Conservation (phyloP, 1,140 invertebrate genomes). For the Littorina saxatilis region DNA sequence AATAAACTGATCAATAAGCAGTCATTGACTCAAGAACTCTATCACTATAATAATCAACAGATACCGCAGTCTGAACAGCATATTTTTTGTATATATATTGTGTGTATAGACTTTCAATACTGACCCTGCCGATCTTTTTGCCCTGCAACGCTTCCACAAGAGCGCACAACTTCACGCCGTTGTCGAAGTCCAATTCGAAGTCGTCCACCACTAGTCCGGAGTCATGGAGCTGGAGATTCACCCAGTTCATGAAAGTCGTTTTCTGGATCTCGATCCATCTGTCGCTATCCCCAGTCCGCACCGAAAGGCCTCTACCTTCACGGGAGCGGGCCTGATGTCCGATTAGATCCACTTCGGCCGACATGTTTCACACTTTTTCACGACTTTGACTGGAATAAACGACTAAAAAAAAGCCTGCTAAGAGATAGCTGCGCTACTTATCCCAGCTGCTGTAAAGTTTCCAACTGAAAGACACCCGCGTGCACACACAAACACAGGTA, state of each 20-base stretch:
- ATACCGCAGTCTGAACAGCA: too few relatives aligned
- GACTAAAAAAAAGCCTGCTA: background rate
- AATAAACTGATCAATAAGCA: too few relatives aligned
- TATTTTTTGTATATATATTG: too few relatives aligned
- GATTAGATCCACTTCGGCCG: slow-evolving; percentile 47
- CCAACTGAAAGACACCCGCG: background rate
- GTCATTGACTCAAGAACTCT: too few relatives aligned
- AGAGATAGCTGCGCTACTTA: background rate
- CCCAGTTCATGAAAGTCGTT: slow-evolving; percentile 98
- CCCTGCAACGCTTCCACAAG: slow-evolving; percentile 92
- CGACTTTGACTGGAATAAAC: background rate
- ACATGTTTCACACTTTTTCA: slow-evolving; percentile 1
- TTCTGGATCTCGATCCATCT: slow-evolving; percentile 87
- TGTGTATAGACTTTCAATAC: too few relatives aligned
- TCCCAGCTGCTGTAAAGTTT: slow-evolving; percentile 10
- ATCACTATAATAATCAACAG: too few relatives aligned
- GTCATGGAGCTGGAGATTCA: slow-evolving; percentile 91
- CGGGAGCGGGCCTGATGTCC: slow-evolving; percentile 45
- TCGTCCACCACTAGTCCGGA: slow-evolving; percentile 78
- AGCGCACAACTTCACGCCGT: slow-evolving; percentile 91
- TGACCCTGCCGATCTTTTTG: slow-evolving; percentile 77
- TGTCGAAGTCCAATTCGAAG: slow-evolving; percentile 89
- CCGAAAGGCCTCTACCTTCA: slow-evolving; percentile 59
- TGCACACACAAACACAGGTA: background rate
- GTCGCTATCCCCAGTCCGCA: slow-evolving; percentile 52